Percentiles rank a stretch among this genome's conserved stretches.
These are phyloP conservation scores for Ochropleura plecta DNA, from an alignment of 2,888 invertebrate genomes.

Conservation along the genomic window DNA sequence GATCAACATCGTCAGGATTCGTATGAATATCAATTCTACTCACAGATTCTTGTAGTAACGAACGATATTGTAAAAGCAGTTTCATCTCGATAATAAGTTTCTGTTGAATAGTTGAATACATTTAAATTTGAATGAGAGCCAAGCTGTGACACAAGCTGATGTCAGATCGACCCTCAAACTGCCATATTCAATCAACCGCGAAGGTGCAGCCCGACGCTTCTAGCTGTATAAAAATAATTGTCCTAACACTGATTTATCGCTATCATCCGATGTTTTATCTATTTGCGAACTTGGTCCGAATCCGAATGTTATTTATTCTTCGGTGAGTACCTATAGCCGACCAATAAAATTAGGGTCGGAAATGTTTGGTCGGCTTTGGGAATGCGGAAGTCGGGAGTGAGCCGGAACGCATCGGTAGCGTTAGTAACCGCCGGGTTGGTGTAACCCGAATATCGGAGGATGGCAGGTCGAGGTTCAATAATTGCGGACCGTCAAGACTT, in stretches of 20 bases:
- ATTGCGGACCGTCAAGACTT: conserved; percentile 87
- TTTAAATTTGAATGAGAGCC: conserved; percentile 85
- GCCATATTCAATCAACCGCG: conserved; percentile 84
- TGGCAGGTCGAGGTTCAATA: conserved; percentile 88
- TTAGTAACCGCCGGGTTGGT: conserved; percentile 67
- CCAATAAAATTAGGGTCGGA: conserved; percentile 59
- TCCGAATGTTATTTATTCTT: conserved; percentile 41
- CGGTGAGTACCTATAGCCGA: conserved; percentile 26
- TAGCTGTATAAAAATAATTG: conserved; percentile 65
- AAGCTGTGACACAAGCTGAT: conserved; percentile 81
- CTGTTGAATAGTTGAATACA: conserved; percentile 70
- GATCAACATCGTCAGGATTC: conserved; percentile 25
- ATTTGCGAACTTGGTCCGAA: conserved; percentile 51
- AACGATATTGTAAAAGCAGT: conserved; percentile 48
- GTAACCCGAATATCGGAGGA: conserved; percentile 83
- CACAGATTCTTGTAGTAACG: conserved; percentile 44
- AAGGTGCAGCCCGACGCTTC: conserved; percentile 77
- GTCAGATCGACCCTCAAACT: conserved; percentile 83
- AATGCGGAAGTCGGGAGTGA: conserved; percentile 78
- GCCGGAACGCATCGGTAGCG: conserved; percentile 62
- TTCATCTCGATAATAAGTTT: conserved; percentile 52
- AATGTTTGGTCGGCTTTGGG: conserved; percentile 55
- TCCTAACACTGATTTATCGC: conserved; percentile 57
- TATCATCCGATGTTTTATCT: conserved; percentile 50
- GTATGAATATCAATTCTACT: conserved; percentile 32